Conservation (phyloP, 2,113 vertebrate genomes). For the Podilymbus podiceps region DNA sequence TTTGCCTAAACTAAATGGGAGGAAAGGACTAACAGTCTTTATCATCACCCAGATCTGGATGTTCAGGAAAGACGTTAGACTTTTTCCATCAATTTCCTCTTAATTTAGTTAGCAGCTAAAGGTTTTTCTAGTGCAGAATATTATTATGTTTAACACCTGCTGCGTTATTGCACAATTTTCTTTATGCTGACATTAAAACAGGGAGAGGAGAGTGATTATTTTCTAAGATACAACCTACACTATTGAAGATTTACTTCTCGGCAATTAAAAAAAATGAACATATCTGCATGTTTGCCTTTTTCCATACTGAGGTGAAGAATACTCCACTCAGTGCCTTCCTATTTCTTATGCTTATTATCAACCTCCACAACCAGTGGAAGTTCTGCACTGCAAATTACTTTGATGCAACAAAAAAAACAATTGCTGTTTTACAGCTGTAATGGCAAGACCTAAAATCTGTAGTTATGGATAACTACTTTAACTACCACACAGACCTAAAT, state of each 20-base stretch:
- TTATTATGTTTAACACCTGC: constrained; percentile 47
- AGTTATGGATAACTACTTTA: neutral
- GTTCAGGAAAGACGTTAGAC: neutral
- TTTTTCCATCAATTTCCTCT: neutral
- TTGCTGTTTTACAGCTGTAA: neutral
- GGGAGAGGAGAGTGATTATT: neutral
- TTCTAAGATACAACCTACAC: neutral
- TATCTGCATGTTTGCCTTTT: neutral
- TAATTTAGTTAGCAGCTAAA: constrained; percentile 40
- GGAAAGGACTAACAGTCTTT: neutral
- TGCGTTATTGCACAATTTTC: constrained; percentile 35
- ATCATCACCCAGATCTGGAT: neutral
- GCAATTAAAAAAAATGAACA: neutral
- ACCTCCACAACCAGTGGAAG: neutral
- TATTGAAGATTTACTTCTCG: constrained; percentile 15
- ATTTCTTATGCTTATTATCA: neutral
- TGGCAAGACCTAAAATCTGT: neutral
- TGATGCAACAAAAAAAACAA: neutral
- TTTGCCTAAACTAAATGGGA: constrained; percentile 24
- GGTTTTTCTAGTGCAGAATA: neutral
- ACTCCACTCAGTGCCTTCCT: neutral
- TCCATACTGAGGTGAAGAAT: neutral
- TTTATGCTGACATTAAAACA: constrained; percentile 42
- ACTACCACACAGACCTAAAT: neutral
- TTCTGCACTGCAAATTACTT: neutral